phyloP scores from a whole-genome alignment of 2,888 invertebrate genomes.

The Caenorhabditis angaria region DNA sequence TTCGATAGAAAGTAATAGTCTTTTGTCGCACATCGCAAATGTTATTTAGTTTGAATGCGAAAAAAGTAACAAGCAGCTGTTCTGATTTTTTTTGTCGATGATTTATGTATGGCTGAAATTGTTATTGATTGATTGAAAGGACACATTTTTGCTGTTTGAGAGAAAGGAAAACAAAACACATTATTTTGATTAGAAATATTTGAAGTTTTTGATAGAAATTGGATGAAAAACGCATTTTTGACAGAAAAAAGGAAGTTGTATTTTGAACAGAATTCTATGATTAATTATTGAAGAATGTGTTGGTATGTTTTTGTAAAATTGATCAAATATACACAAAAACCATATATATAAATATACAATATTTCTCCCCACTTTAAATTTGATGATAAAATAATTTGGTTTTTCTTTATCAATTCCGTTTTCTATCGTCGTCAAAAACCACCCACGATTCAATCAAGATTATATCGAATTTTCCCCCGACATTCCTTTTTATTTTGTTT shows the following conservation, averaged over 20 bases:
- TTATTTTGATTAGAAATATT: background rate
- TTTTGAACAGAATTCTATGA: too few relatives aligned
- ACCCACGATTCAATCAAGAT: background rate
- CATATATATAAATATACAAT: too few relatives aligned
- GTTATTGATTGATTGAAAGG: background rate
- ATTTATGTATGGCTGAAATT: background rate
- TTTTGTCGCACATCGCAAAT: background rate
- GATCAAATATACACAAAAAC: too few relatives aligned
- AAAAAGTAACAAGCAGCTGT: slow-evolving; percentile 1
- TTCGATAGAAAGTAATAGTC: background rate
- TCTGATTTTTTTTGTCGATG: background rate
- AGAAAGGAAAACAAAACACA: background rate
- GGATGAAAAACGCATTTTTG: too few relatives aligned
- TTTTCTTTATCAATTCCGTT: background rate
- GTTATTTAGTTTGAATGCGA: background rate
- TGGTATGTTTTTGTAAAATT: too few relatives aligned
- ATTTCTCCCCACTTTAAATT: too few relatives aligned
- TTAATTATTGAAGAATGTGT: too few relatives aligned
- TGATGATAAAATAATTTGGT: background rate
- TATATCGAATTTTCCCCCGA: background rate
- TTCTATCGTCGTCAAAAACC: background rate
- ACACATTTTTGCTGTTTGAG: background rate
- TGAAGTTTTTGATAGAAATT: background rate
- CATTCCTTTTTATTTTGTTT: background rate
- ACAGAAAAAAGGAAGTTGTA: too few relatives aligned